Conservation (phyloP, 1,140 invertebrate genomes). For the Hesperophylax magnus region DNA sequence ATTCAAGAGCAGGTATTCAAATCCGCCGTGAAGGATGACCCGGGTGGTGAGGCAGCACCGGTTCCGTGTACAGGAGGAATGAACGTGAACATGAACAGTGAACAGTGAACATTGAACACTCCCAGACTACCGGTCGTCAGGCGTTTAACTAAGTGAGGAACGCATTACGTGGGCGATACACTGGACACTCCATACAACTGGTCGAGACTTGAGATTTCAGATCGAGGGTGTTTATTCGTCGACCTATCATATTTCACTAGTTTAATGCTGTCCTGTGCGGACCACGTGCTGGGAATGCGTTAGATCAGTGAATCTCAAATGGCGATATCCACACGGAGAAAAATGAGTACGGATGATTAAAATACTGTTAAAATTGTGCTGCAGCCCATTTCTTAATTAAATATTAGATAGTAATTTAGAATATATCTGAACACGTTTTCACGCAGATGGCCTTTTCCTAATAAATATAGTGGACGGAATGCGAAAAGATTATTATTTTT, state of each 20-base stretch:
- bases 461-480: too few relatives aligned
- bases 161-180: constrained; percentile 35
- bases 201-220: background rate
- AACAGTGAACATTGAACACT: background rate
- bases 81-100: background rate
- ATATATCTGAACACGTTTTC: too few relatives aligned
- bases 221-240: constrained; percentile 49
- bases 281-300: constrained; percentile 27
- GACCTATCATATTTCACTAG: constrained; percentile 47
- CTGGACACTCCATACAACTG: constrained; percentile 4
- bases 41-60: background rate
- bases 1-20: background rate
- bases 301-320: background rate
- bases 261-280: constrained; percentile 38
- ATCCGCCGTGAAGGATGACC: constrained; percentile 12
- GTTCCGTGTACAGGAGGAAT: background rate
- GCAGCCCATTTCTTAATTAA: too few relatives aligned
- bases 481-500: too few relatives aligned
- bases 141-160: constrained; percentile 28
- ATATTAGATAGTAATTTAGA: too few relatives aligned
- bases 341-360: too few relatives aligned
- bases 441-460: too few relatives aligned
- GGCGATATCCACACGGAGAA: too few relatives aligned
- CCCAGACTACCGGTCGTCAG: constrained; percentile 34
- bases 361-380: too few relatives aligned